Base-by-base conservation (phyloP, 2,888 invertebrate genomes). In the Crepidodera aurea region DNA sequence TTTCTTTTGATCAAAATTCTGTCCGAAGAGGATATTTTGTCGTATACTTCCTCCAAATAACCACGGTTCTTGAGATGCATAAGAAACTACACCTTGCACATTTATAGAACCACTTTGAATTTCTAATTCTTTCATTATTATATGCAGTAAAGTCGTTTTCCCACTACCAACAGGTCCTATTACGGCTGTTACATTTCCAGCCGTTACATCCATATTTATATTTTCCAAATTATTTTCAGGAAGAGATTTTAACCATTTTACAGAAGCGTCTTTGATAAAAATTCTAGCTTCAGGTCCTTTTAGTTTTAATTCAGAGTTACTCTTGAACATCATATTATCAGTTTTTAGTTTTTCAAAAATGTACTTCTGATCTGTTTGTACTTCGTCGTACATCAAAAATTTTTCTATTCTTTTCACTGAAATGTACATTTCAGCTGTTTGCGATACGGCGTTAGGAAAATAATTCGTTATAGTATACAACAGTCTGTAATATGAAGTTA, bases 21-120 rank as follows among this genome's bases (percentile, higher is more conserved):
- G 87, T 0, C 96, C 96, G 79, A 98, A 97, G 1, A 94, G 79
- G 67, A 98, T 93, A 79, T 98, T 98, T 74, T 96, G 94, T n/a
- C 92, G 84, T 0, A 98, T 88, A 66, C 92, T 76, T 93, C 88
- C 89, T 59, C 88, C 88, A 73, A 90, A 90, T 0, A 90, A 77
- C 94, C 94, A 95, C 0, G 94, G 90, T 75, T 93, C 90, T 78
- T 94, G 93, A 48, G 92, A 88, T 1, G 92, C 90, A 76, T 94
- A 95, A 0, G 89, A 88, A 0, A 90, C 82, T 1, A 82, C 83
- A 5, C 94, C 94, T 5, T 84, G 85, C 6, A 92, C 83, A 73
- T 85, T 83, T 3, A 92, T 78, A 1, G 80, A 82, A 12, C 94
- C 94, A 1, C 83, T 78, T 12, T 78, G 74, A 1, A 90, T 78